Percentiles rank a stretch among this genome's conserved stretches.
Evolutionary conservation across 2,888 invertebrate species (phyloP).

Genomic region (Nemapogon koenigi): DNA sequence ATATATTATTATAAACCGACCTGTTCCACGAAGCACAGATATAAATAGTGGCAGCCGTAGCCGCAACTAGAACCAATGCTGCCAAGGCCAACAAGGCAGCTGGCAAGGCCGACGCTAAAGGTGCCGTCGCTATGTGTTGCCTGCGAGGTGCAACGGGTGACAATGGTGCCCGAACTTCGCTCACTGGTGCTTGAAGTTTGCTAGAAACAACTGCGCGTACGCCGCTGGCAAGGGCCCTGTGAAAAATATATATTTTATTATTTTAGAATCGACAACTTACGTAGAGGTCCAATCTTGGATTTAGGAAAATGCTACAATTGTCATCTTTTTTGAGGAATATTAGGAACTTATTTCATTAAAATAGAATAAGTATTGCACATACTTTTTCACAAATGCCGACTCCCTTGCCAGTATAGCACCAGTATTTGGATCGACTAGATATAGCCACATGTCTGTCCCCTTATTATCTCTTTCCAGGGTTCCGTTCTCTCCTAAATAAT

Average conservation of each 20-base stretch:
- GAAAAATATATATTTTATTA: background rate
- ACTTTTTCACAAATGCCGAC: conserved; percentile 73
- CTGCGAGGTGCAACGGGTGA: conserved; percentile 20
- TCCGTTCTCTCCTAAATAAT: conserved; percentile 75
- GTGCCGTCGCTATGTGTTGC: conserved; percentile 38
- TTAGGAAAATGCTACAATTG: too few species aligned
- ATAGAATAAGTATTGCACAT: conserved; percentile 41
- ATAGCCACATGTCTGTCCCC: conserved; percentile 89
- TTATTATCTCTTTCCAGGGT: conserved; percentile 74
- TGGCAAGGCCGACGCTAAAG: conserved; percentile 75
- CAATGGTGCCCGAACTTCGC: conserved; percentile 64
- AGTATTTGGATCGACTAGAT: conserved; percentile 79
- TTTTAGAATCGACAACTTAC: background rate
- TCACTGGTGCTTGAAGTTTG: conserved; percentile 57
- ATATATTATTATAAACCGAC: conserved; percentile 44
- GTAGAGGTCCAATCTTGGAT: too few species aligned
- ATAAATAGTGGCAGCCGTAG: conserved; percentile 88
- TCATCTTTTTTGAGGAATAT: too few species aligned
- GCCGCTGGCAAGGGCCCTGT: conserved; percentile 34
- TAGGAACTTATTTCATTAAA: too few species aligned
- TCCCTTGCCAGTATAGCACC: conserved; percentile 78
- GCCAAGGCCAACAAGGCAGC: conserved; percentile 89
- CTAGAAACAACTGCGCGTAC: conserved; percentile 29
- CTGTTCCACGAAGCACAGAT: conserved; percentile 94
- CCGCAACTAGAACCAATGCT: conserved; percentile 86